Base-by-base conservation (phyloP, 1,140 invertebrate genomes). In the Nixonia krombeini region DNA sequence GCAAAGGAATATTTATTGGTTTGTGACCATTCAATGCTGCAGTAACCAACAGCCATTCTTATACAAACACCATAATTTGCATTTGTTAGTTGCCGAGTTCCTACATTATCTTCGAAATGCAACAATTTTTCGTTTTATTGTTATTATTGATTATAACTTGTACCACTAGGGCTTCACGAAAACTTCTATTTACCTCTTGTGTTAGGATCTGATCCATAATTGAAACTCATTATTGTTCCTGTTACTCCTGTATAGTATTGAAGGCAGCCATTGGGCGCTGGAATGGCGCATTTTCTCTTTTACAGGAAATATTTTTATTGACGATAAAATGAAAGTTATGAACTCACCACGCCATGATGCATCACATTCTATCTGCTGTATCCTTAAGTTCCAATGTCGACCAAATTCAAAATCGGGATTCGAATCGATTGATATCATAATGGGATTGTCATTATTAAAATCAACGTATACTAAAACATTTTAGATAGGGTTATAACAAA, bases 11-110 rank as follows among this genome's bases (percentile, higher is more conserved):
- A 90, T 1, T 80, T 42, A 70, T 89, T 88, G 1, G 71, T 31
- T 51, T 89, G 87, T 7, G 86, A 83, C 87, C 91, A 92, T 68
- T 88, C 85, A 44, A 92, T 91, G 10, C 80, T 85, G 72, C 91
- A 93, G 68, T 88, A 91, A 1, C 90, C 90, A 9, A 87, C 75
- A 41, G 86, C 87, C 87, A 90, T 90, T 71, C 88, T 84, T 17
- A 93, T 85, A 71, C 92, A 93, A 25, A 92, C 88, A 8, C 92
- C 92, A 74, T 95, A 95, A 74, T 91, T 90, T 37, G 91, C 84
- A 76, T 92, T 91, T 1, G 87, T 89, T 17, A 94, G 82, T 82
- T 94, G 89, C 56, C 92, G 80, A 0, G 91, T 92, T 25, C 91
- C 92, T 53, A 81, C 67, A 9, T 55, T 38, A 80, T 51, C 50